Evolutionary conservation across 2,888 invertebrate species (phyloP).

Genomic region (Pyralis farinalis): DNA sequence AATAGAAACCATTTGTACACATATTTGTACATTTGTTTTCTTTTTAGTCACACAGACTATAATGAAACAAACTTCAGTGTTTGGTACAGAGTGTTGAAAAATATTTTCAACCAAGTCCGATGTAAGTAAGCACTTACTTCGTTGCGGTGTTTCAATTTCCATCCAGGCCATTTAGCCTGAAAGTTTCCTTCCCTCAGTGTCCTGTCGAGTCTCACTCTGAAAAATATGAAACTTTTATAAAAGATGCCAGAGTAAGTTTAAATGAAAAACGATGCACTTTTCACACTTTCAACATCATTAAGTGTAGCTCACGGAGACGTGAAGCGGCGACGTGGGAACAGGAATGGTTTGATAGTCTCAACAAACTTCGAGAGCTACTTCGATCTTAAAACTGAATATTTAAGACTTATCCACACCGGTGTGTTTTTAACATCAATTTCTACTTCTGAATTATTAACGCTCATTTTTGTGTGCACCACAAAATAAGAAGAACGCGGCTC

Average conservation of each 20-base stretch:
- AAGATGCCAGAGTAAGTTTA: conserved; percentile 46
- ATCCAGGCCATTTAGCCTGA: conserved; percentile 59
- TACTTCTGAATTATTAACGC: conserved; percentile 39
- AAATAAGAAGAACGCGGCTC: conserved; percentile 40
- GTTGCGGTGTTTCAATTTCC: conserved; percentile 45
- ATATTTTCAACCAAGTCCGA: conserved; percentile 22
- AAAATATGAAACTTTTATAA: conserved; percentile 44
- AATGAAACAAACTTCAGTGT: no score
- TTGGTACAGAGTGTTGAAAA: neutral
- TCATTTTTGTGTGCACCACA: conserved; percentile 43
- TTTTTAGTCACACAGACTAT: no score
- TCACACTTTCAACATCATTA: conserved; percentile 39
- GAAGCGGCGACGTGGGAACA: conserved; percentile 47
- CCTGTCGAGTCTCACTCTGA: conserved; percentile 30
- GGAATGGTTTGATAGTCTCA: conserved; percentile 51
- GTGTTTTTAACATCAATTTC: conserved; percentile 27
- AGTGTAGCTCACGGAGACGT: conserved; percentile 39
- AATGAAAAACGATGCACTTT: conserved; percentile 54
- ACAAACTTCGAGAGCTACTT: conserved; percentile 42
- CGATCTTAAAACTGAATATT: conserved; percentile 35
- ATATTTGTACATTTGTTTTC: no score
- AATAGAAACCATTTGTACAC: no score
- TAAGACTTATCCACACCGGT: conserved; percentile 13
- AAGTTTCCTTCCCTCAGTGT: conserved; percentile 54
- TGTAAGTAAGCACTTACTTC: conserved; percentile 27